These are phyloP conservation scores for Toxostoma redivivum DNA, from an alignment of 2,113 vertebrate species.

Conservation along the genomic window DNA sequence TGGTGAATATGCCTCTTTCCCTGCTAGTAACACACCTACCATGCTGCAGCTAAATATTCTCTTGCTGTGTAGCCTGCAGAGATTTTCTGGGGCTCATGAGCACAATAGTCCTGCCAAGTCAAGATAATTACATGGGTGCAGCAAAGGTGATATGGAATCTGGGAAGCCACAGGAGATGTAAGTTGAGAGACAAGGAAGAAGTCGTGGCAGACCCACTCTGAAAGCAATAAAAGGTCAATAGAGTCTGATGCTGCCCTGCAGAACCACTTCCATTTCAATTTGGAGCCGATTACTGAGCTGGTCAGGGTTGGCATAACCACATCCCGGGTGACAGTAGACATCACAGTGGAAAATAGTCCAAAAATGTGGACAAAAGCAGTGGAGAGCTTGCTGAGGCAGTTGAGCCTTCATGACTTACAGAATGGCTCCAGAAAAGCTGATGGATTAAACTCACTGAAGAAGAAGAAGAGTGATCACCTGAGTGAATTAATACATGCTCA, in stretches of 20 bases:
- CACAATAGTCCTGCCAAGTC: neutral
- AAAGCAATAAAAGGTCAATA: neutral
- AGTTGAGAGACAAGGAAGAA: neutral
- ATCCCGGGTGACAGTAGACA: neutral
- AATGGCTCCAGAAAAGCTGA: neutral
- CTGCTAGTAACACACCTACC: neutral
- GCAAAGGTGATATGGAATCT: neutral
- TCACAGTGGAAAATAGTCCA: neutral
- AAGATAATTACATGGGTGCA: neutral
- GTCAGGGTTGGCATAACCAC: neutral
- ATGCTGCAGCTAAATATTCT: neutral
- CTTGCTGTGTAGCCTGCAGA: neutral
- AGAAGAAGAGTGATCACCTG: neutral
- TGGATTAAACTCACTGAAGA: neutral
- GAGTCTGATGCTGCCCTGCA: neutral
- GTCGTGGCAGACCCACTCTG: neutral
- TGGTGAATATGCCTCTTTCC: neutral
- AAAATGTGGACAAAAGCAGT: neutral
- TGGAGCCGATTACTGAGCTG: neutral
- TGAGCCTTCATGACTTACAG: neutral
- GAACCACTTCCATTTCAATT: neutral
- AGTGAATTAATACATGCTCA: neutral
- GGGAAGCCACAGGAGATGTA: neutral
- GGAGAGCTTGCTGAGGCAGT: neutral
- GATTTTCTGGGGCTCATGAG: neutral